Evolutionary conservation across 2,888 invertebrate genomes (phyloP).

Genomic region (Hipparchia semele): DNA sequence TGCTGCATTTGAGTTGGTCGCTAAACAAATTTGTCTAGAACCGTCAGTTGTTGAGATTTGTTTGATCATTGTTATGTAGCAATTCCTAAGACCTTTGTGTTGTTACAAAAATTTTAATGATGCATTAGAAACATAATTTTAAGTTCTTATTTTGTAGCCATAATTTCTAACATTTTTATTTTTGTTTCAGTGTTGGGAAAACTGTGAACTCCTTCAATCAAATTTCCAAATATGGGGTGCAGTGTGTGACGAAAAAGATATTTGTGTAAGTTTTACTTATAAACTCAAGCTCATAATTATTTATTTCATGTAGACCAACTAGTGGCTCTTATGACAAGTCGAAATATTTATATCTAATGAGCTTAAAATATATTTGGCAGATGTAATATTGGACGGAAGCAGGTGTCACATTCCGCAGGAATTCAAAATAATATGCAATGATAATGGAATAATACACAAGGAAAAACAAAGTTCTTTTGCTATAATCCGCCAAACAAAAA

Average conservation of each 20-base stretch:
- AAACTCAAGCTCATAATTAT: too few relatives aligned
- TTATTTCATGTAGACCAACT: too few relatives aligned
- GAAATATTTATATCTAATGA: neutral
- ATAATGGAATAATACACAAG: too few relatives aligned
- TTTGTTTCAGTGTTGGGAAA: slow-evolving; percentile 90
- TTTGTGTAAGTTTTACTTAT: slow-evolving; percentile 85
- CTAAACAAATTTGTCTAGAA: slow-evolving; percentile 59
- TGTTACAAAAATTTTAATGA: neutral
- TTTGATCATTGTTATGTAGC: slow-evolving; percentile 22
- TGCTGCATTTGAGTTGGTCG: slow-evolving; percentile 63
- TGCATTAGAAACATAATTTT: neutral
- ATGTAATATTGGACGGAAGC: neutral
- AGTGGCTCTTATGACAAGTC: too few relatives aligned
- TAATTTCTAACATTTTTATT: slow-evolving; percentile 39
- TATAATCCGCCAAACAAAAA: too few relatives aligned
- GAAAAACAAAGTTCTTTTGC: too few relatives aligned
- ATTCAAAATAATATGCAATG: too few relatives aligned
- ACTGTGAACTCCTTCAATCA: slow-evolving; percentile 88
- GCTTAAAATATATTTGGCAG: neutral
- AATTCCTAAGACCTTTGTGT: neutral
- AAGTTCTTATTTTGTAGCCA: neutral
- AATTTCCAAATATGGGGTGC: slow-evolving; percentile 89
- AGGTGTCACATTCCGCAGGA: too few relatives aligned
- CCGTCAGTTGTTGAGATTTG: slow-evolving; percentile 38
- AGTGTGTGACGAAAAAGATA: slow-evolving; percentile 87